phyloP scores from a whole-genome alignment of 1,140 invertebrate species.

The Glomeris maerens region DNA sequence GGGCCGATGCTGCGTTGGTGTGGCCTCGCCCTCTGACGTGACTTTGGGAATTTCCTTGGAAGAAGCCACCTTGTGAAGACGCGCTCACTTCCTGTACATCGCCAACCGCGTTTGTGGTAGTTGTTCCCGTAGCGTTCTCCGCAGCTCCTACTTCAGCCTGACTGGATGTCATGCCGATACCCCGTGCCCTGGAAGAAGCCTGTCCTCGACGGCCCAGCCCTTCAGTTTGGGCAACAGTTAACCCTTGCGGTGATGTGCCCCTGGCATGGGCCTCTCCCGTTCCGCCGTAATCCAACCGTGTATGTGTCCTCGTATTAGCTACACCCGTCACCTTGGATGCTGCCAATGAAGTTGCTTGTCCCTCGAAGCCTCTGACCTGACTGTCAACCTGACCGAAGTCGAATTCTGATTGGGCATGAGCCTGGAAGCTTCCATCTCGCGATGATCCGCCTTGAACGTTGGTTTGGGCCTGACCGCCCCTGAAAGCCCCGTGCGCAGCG shows the following conservation, averaged over 20 bases:
- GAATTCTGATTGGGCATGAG: conserved; percentile 2
- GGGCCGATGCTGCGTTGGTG: too few species aligned
- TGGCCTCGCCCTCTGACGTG: too few species aligned
- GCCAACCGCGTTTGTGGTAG: too few species aligned
- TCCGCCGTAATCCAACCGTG: background rate
- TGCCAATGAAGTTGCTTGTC: background rate
- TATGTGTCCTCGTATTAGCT: background rate
- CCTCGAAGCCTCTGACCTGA: background rate
- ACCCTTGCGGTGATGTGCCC: background rate
- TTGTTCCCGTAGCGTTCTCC: too few species aligned
- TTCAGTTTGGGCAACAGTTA: background rate
- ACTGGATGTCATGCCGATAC: background rate
- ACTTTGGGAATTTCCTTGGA: too few species aligned
- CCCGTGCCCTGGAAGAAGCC: background rate
- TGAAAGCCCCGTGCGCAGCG: conserved; percentile 1
- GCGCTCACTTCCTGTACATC: too few species aligned
- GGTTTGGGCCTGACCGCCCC: background rate
- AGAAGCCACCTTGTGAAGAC: too few species aligned
- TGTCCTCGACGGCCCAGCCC: background rate
- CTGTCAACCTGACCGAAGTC: background rate
- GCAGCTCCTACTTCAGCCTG: background rate
- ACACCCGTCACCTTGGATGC: background rate
- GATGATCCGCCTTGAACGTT: conserved; percentile 5
- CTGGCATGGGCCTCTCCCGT: background rate
- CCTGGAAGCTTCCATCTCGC: conserved; percentile 1